phyloP scores from a whole-genome alignment of 2,888 invertebrate species.

The Ferdinandea cuprea region DNA sequence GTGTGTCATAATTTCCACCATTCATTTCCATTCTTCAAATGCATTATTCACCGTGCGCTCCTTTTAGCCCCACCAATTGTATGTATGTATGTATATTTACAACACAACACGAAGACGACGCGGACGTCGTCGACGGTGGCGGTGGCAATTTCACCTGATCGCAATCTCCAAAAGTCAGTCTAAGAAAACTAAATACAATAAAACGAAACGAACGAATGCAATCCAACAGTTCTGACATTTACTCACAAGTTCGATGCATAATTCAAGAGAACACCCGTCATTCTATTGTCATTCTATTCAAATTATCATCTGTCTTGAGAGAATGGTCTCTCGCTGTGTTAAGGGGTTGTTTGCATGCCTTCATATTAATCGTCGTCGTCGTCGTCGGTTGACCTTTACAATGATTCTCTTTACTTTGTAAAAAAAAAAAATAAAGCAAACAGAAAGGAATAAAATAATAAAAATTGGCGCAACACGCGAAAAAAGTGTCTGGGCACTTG shows the following conservation, averaged over 20 bases:
- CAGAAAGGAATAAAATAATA: neutral
- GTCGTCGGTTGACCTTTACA: constrained; percentile 73
- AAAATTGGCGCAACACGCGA: constrained; percentile 70
- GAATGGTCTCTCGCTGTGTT: constrained; percentile 27
- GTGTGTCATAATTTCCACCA: constrained; percentile 72
- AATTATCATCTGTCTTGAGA: constrained; percentile 70
- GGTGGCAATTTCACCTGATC: constrained; percentile 65
- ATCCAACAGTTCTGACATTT: constrained; percentile 66
- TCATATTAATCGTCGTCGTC: constrained; percentile 71
- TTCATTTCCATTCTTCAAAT: constrained; percentile 72
- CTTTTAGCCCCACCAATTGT: neutral
- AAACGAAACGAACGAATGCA: constrained; percentile 10
- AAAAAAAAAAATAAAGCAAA: neutral
- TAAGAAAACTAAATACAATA: constrained; percentile 43
- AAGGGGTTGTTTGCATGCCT: constrained; percentile 23
- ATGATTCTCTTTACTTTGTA: constrained; percentile 17
- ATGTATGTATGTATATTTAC: neutral
- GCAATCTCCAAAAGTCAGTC: constrained; percentile 58
- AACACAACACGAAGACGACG: no score
- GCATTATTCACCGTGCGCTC: constrained; percentile 60
- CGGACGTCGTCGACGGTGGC: constrained; percentile 10
- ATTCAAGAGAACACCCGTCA: constrained; percentile 73
- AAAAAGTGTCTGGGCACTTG: constrained; percentile 68
- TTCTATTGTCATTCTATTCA: constrained; percentile 75
- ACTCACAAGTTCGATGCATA: constrained; percentile 72